Conservation (phyloP, 2,113 vertebrate species). For the Osmerus mordax region DNA sequence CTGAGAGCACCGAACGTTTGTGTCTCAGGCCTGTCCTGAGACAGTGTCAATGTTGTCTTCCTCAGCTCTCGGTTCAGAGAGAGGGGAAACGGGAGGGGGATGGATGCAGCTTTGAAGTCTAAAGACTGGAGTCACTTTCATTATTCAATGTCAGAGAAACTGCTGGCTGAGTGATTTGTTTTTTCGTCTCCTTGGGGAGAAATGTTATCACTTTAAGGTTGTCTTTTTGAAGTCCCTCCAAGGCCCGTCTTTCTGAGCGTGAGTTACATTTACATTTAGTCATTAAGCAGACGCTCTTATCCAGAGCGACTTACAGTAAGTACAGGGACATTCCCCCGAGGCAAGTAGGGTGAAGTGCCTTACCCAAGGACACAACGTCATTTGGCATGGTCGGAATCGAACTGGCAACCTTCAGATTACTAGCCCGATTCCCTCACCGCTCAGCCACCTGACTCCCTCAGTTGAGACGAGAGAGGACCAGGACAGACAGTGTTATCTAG, state of each 20-base stretch:
- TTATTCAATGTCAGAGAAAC: slow-evolving; percentile 48
- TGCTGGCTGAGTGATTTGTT: slow-evolving; percentile 45
- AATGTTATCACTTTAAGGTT: slow-evolving; percentile 43
- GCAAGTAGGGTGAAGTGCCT: no score
- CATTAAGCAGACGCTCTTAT: no score
- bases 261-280: no score
- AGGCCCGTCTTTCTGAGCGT: slow-evolving; percentile 8
- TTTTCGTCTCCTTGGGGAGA: slow-evolving; percentile 28
- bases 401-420: no score
- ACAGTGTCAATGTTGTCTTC: slow-evolving; percentile 17
- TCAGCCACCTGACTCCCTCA: no score
- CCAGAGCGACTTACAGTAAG: no score
- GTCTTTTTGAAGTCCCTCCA: slow-evolving; percentile 33
- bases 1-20: no score
- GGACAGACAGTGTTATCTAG: no score
- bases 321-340: no score
- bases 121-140: slow-evolving; percentile 44
- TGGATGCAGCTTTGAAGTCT: slow-evolving; percentile 56
- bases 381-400: no score
- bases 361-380: no score
- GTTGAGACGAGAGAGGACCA: not conserved
- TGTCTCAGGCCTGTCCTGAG: not conserved
- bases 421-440: no score
- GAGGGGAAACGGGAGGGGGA: slow-evolving; percentile 41
- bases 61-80: slow-evolving; percentile 33